These are phyloP conservation scores for Neosilurus hyrtlii DNA, from an alignment of 2,797 vertebrate species.

Conservation along the genomic window DNA sequence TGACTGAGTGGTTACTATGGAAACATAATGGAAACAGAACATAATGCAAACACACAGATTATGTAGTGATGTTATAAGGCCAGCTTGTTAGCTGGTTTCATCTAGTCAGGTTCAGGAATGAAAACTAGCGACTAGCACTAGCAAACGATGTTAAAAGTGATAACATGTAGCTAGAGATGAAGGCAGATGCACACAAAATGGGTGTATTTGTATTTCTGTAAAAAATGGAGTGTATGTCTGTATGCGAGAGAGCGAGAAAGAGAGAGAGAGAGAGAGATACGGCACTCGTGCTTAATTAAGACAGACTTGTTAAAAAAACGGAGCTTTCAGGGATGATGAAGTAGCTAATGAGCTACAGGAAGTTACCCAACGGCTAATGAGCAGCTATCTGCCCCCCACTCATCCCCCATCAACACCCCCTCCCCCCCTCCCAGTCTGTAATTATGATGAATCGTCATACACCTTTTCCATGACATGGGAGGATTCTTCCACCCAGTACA, in stretches of 20 bases:
- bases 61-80: not conserved
- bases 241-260: not conserved
- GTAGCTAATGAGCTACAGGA: conserved; percentile 51
- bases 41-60: too few species aligned
- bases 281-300: conserved; percentile 44
- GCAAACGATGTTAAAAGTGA: too few species aligned
- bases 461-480: not conserved
- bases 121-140: not conserved
- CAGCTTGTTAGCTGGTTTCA: not conserved
- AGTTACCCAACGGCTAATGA: conserved; percentile 47
- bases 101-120: not conserved
- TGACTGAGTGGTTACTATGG: not conserved
- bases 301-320: conserved; percentile 44
- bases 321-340: conserved; percentile 47
- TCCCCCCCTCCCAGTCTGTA: not conserved
- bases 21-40: not conserved
- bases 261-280: not conserved
- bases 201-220: not conserved
- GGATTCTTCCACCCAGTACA: conserved; percentile 6
- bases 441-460: conserved; percentile 14
- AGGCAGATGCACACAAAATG: not conserved
- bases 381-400: not conserved
- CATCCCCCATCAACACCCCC: not conserved
- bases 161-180: not conserved
- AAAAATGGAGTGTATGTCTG: not conserved